Percentiles rank a stretch among this genome's conserved stretches.
phyloP scores from a whole-genome alignment of 2,113 vertebrate genomes.

The Monarcha castaneiventris region DNA sequence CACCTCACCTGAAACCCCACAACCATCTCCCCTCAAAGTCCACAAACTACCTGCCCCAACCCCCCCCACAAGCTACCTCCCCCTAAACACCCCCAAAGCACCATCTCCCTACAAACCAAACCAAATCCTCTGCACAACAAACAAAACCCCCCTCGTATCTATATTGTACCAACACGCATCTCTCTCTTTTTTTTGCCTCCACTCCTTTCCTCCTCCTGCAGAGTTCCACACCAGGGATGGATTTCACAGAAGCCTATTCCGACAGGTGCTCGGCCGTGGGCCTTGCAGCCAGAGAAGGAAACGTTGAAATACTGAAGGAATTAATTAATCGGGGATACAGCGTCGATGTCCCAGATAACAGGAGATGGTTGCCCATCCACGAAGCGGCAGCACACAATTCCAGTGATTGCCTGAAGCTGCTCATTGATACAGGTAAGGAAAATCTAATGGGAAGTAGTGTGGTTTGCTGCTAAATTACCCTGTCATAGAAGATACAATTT shows the following conservation, averaged over 20 bases:
- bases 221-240: constrained; percentile 67
- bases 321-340: constrained; percentile 80
- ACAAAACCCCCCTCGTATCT: rapidly evolving
- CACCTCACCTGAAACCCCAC: background rate
- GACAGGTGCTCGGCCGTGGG: constrained; percentile 84
- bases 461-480: background rate
- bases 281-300: constrained; percentile 81
- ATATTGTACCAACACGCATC: rapidly evolving
- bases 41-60: background rate
- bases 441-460: background rate
- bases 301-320: constrained; percentile 69
- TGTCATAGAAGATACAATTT: background rate
- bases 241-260: constrained; percentile 88
- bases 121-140: background rate
- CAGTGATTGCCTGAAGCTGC: constrained; percentile 76
- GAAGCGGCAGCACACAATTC: constrained; percentile 87
- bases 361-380: constrained; percentile 91
- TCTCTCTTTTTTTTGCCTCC: background rate
- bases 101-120: too few relatives aligned
- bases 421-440: constrained; percentile 77
- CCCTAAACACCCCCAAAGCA: rapidly evolving
- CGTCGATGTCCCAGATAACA: constrained; percentile 85
- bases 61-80: too few relatives aligned
- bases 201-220: background rate
- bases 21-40: background rate